Conservation (phyloP, 1,140 invertebrate genomes). For the Pseudobourletiella spinata region DNA sequence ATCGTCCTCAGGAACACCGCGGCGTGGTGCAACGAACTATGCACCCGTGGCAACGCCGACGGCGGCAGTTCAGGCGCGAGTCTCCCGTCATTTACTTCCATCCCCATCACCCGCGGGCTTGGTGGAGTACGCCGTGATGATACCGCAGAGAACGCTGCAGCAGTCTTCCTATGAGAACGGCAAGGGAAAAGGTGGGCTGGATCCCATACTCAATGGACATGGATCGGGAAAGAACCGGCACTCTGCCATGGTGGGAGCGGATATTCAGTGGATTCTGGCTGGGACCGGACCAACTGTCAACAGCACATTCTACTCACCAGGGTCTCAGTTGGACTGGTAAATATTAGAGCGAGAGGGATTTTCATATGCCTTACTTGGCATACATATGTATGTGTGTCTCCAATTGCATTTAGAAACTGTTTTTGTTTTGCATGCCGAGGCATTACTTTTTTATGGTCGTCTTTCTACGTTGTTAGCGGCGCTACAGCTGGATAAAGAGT, state of each 20-base stretch:
- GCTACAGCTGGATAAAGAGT: too few relatives aligned
- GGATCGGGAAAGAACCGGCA: slow-evolving; percentile 18
- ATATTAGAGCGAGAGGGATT: too few relatives aligned
- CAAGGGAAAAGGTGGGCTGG: background rate
- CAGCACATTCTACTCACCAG: slow-evolving; percentile 2
- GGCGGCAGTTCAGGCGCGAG: slow-evolving; percentile 47
- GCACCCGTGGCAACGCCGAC: slow-evolving; percentile 37
- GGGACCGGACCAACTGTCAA: slow-evolving; percentile 47
- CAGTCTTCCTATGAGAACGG: background rate
- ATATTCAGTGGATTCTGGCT: slow-evolving; percentile 61
- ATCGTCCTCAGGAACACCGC: background rate
- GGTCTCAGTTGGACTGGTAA: slow-evolving; percentile 3
- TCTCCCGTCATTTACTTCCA: slow-evolving; percentile 57
- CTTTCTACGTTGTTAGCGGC: too few relatives aligned
- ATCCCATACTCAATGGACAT: slow-evolving; percentile 9
- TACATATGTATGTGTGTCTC: too few relatives aligned
- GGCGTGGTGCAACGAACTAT: background rate
- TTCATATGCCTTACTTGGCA: too few relatives aligned
- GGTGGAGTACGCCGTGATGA: slow-evolving; percentile 49
- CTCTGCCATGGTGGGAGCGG: slow-evolving; percentile 40
- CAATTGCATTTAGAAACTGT: too few relatives aligned
- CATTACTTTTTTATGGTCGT: too few relatives aligned
- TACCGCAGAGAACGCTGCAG: slow-evolving; percentile 3
- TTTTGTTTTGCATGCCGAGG: too few relatives aligned
- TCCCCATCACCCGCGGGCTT: slow-evolving; percentile 55